A percentile compares a stretch with the other conserved stretches of the same genome.
Conservation (phyloP, 2,797 vertebrate species). For the Gambusia yucatana region DNA sequence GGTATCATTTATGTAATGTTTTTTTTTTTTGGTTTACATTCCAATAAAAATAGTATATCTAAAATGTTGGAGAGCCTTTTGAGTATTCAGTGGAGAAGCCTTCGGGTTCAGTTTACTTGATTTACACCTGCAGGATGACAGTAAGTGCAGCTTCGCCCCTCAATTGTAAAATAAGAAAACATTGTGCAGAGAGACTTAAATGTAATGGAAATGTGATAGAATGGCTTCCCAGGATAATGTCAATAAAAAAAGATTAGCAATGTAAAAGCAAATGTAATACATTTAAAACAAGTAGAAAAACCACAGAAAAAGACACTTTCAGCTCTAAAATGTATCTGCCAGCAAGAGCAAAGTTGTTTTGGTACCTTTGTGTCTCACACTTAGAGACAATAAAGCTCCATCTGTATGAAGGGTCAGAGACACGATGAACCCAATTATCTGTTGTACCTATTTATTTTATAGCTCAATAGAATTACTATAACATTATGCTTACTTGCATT, state of each 20-base stretch:
- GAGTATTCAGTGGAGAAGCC: neutral
- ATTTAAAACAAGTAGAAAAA: neutral
- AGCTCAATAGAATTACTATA: neutral
- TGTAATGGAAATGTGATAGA: neutral
- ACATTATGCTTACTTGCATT: neutral
- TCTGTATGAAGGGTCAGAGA: neutral
- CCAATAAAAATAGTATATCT: neutral
- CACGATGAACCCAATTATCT: neutral
- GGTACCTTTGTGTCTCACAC: neutral
- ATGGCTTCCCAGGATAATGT: neutral
- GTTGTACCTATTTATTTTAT: neutral
- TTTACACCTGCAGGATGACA: neutral
- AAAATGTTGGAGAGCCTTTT: neutral
- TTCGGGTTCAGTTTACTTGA: neutral
- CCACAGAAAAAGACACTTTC: neutral
- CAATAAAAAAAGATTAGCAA: slow-evolving; percentile 1
- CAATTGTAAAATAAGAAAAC: neutral
- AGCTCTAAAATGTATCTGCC: neutral
- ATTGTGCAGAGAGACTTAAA: neutral
- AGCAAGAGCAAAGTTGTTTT: neutral
- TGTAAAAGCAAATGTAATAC: neutral
- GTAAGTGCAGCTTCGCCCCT: neutral
- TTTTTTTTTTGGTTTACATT: neutral
- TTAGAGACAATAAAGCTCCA: neutral
- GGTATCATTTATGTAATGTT: neutral